Conservation (phyloP, 2,797 vertebrate genomes). For the Cottoperca gobio region DNA sequence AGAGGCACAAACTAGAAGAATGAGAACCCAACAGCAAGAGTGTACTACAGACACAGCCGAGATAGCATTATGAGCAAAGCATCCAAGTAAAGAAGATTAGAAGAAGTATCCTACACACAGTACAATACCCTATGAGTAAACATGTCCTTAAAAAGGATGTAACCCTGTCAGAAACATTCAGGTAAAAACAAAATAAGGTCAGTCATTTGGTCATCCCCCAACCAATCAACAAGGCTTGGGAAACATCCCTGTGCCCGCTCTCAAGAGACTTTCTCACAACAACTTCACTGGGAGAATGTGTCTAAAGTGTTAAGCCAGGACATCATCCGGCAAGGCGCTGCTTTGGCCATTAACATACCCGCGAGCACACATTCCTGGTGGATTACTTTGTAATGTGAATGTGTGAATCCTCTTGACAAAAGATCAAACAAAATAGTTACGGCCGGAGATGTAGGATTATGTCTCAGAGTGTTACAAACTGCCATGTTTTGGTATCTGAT, state of each 20-base stretch:
- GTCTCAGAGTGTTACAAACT: neutral
- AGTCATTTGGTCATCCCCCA: neutral
- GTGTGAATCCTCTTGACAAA: neutral
- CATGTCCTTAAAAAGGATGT: neutral
- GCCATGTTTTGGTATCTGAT: neutral
- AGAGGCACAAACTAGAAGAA: conserved; percentile 33
- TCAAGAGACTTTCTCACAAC: conserved; percentile 11
- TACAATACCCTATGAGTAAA: neutral
- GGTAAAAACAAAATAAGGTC: neutral
- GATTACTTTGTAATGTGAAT: neutral
- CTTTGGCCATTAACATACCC: neutral
- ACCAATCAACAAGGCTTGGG: conserved; percentile 2
- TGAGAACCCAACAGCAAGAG: conserved; percentile 38
- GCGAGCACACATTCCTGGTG: neutral
- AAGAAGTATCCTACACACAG: neutral
- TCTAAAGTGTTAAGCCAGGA: neutral
- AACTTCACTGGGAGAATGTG: neutral
- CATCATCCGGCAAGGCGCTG: neutral
- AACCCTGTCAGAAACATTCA: neutral
- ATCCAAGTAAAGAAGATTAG: conserved; percentile 5
- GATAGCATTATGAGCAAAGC: conserved; percentile 45
- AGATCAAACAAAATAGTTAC: neutral
- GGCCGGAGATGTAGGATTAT: neutral
- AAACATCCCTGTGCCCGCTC: neutral
- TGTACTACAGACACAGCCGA: conserved; percentile 32